Conservation (phyloP, 1,140 invertebrate genomes). For the Pogonomyrmex californicus region DNA sequence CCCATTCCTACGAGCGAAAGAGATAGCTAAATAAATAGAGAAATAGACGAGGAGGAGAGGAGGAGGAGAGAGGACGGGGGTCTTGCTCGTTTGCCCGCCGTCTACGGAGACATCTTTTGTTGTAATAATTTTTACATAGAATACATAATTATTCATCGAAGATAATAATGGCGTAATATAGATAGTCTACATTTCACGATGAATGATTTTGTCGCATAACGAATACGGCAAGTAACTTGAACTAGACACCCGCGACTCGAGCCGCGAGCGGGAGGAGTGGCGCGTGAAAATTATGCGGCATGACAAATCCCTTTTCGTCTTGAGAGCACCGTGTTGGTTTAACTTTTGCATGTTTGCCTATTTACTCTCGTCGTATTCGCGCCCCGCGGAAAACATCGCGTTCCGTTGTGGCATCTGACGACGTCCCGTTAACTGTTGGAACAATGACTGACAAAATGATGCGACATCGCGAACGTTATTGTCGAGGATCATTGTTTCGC, state of each 20-base stretch:
- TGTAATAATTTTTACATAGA: no score
- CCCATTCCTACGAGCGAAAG: constrained; percentile 74
- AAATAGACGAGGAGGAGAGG: no score
- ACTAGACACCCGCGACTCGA: constrained; percentile 17
- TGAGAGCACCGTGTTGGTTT: constrained; percentile 19
- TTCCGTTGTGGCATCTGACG: not conserved
- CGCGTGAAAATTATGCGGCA: constrained; percentile 74
- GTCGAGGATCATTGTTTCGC: not conserved
- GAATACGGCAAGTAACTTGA: not conserved
- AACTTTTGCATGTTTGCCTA: not conserved
- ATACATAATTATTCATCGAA: no score
- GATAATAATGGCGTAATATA: no score
- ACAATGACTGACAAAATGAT: constrained; percentile 14
- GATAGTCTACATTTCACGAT: no score
- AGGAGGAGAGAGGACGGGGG: not conserved
- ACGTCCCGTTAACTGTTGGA: not conserved
- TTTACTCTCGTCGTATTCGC: constrained; percentile 7
- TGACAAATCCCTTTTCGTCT: constrained; percentile 73
- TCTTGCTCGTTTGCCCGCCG: constrained; percentile 31
- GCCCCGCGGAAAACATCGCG: not conserved
- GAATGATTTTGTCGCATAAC: no score
- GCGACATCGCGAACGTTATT: no score
- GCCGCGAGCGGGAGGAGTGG: constrained; percentile 59
- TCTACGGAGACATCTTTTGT: no score
- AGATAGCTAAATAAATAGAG: no score